Conservation (phyloP, 1,140 invertebrate species). For the Drosophila bipectinata region DNA sequence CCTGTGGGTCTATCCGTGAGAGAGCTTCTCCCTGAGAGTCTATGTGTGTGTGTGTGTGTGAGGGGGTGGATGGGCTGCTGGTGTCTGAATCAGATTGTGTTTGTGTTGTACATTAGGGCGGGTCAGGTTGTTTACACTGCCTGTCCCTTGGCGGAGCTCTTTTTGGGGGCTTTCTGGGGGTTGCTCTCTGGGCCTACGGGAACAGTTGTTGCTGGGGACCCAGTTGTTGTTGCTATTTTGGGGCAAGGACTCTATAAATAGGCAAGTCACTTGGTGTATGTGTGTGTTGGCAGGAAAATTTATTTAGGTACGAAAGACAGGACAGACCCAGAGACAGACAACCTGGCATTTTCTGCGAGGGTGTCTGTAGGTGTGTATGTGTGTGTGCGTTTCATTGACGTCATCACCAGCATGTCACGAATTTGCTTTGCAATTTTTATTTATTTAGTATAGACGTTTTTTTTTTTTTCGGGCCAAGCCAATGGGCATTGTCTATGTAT, state of each 20-base stretch:
- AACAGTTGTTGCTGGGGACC: slow-evolving; percentile 40
- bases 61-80: slow-evolving; percentile 10
- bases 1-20: slow-evolving; percentile 18
- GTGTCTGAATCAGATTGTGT: slow-evolving; percentile 4
- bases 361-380: slow-evolving; percentile 30
- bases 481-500: slow-evolving; percentile 54
- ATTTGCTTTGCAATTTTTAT: slow-evolving; percentile 64
- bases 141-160: slow-evolving; percentile 9
- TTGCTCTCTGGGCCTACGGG: slow-evolving; percentile 11
- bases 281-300: slow-evolving; percentile 20
- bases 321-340: slow-evolving; percentile 37
- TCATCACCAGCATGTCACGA: slow-evolving; percentile 82
- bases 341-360: slow-evolving; percentile 23
- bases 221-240: slow-evolving; percentile 62
- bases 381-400: slow-evolving; percentile 67
- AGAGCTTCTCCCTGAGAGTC: neutral
- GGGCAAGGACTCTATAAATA: slow-evolving; percentile 60
- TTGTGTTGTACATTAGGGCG: slow-evolving; percentile 70
- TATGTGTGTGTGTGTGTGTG: slow-evolving; percentile 8
- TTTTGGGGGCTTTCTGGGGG: slow-evolving; percentile 13
- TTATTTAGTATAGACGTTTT: slow-evolving; percentile 30
- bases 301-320: slow-evolving; percentile 20
- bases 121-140: slow-evolving; percentile 74
- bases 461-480: slow-evolving; percentile 44
- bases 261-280: slow-evolving; percentile 6